Base-by-base conservation (phyloP, 1,140 invertebrate species). In the Dufourea novaeangliae region DNA sequence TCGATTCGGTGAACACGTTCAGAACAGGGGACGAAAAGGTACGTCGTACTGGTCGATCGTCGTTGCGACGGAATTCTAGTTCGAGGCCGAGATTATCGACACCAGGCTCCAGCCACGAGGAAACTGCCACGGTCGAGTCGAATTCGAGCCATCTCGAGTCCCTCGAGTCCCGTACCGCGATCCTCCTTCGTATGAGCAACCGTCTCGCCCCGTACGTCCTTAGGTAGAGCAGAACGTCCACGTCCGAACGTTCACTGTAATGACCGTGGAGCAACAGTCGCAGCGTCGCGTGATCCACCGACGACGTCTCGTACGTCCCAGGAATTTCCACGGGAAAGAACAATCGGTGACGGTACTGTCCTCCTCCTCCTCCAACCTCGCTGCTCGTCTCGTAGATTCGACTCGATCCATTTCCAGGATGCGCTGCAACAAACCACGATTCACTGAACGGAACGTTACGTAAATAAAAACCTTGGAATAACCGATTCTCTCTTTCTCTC, bases 141-240 rank as follows among this genome's bases (percentile, higher is more conserved):
- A 94, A 89, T 75, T 94, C 94, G 8, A 94, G 87, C 94, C 94
- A 95, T 67, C 81, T 79, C 0, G 89, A 54, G 11, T 76, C 73
- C 29, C 57, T 22, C 22, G 71, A 32, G 22, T 70, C 34, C 4
- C 54, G 14, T 7, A 52, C 61, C 22, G 69, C 63, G n/a, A 82
- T 32, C 52, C 22, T 83, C 29, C 41, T 39, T 5, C 61, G 75
- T 0, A 64, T 32, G 29, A 83, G 73, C 11, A 82, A 41, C 4
- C 62, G 29, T 44, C 61, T 59, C 11, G 72, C 73, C 32, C 37
- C 29, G 66, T n/a, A 10, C 20, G 61, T 74, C 11, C 81, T 52
- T 0, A 83, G 70, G 44, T 88, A 80, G 1, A 85, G 37, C 29
- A 80, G 29, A 37, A 85, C 66, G 8, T 86, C 80, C 56, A 80